These are phyloP conservation scores for Drosophila sp. DNA, from an alignment of 1,140 invertebrate species.

Conservation along the genomic window DNA sequence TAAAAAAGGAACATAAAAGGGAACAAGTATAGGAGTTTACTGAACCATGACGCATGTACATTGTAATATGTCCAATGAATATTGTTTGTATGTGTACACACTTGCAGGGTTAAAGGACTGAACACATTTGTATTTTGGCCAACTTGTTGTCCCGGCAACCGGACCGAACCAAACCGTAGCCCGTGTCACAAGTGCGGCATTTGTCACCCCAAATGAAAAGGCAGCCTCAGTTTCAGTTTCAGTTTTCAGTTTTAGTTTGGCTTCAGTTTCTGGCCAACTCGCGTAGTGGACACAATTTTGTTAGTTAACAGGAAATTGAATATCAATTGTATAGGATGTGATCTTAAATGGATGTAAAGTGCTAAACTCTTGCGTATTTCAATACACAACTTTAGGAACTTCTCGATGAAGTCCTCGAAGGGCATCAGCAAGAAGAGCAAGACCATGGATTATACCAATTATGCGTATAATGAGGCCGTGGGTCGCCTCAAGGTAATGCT, in stretches of 20 bases:
- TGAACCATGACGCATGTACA: conserved; percentile 54
- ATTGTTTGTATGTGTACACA: background rate
- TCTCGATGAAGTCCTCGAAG: conserved; percentile 80
- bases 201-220: conserved; percentile 58
- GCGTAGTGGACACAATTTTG: conserved; percentile 19
- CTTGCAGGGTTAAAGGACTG: conserved; percentile 52
- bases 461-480: conserved; percentile 92
- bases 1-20: background rate
- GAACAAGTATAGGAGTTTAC: conserved; percentile 28
- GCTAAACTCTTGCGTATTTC: conserved; percentile 14
- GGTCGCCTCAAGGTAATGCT: conserved; percentile 90
- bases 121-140: conserved; percentile 66
- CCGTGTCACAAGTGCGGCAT: conserved; percentile 28
- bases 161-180: conserved; percentile 45
- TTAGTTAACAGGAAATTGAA: background rate
- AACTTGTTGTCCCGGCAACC: conserved; percentile 71
- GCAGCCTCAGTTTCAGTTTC: conserved; percentile 56
- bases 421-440: conserved; percentile 85
- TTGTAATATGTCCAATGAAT: conserved; percentile 24
- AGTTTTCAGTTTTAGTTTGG: too few species aligned
- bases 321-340: conserved; percentile 54
- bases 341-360: conserved; percentile 31
- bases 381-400: conserved; percentile 66
- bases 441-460: conserved; percentile 91
- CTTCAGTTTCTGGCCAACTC: conserved; percentile 39